Conservation (phyloP, 1,140 invertebrate genomes). For the Drosophila bipectinata region DNA sequence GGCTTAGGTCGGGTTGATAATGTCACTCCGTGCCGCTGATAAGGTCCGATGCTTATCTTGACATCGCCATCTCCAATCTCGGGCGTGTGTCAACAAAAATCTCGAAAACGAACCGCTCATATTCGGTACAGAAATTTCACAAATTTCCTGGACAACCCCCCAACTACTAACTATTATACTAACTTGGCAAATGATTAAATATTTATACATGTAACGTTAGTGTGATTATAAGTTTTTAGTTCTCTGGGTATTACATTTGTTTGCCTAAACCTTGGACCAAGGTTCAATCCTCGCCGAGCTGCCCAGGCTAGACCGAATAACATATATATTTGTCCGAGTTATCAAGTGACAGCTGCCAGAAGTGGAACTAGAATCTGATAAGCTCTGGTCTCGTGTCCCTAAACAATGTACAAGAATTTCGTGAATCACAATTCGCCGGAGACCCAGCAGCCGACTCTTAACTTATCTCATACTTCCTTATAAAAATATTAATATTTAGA, state of each 20-base stretch:
- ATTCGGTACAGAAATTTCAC: constrained; percentile 26
- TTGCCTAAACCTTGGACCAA: constrained; percentile 51
- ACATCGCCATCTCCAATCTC: constrained; percentile 51
- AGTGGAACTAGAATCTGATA: constrained; percentile 43
- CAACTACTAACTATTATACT: constrained; percentile 15
- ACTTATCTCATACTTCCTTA: constrained; percentile 30
- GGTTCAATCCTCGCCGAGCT: constrained; percentile 51
- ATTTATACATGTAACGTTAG: constrained; percentile 25
- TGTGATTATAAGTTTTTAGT: constrained; percentile 5
- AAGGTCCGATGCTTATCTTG: constrained; percentile 47
- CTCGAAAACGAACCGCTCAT: constrained; percentile 11
- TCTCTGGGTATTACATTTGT: constrained; percentile 1
- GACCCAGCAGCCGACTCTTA: background rate
- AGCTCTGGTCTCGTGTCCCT: constrained; percentile 39
- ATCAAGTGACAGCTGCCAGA: constrained; percentile 46
- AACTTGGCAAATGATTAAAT: constrained; percentile 37
- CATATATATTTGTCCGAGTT: constrained; percentile 26
- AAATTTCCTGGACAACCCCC: constrained; percentile 21
- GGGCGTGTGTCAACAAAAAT: constrained; percentile 55
- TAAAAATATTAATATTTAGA: constrained; percentile 5
- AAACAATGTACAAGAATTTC: constrained; percentile 30
- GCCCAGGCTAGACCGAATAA: constrained; percentile 14
- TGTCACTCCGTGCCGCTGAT: constrained; percentile 67
- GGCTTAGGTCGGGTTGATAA: constrained; percentile 74
- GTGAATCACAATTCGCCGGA: constrained; percentile 27